Evolutionary conservation across 2,113 vertebrate genomes (phyloP), one percentile per base, ranked within the genome.

Genomic region (Hippocampus barbouri): DNA sequence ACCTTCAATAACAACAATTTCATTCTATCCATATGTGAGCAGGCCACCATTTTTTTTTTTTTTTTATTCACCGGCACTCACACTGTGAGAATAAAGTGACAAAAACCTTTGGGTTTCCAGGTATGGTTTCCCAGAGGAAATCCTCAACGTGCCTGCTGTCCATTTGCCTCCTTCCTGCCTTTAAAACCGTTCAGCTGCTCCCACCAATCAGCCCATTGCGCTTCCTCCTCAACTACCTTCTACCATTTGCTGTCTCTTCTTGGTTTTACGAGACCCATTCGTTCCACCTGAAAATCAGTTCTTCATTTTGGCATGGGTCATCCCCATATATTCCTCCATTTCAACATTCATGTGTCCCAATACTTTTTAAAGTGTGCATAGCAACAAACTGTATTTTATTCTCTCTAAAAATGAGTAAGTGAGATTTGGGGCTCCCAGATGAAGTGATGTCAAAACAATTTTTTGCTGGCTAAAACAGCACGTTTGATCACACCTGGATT

Each of bases 111-210:
- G 21, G 34, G n/a, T 3, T n/a, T 38, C 72, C 66, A 79, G 72
- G 79, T 78, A 64, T 18, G 41, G 34, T 56, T 71, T 75, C 41
- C 23, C 68, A 72, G 51, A 47, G 6, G 18, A 10, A 51, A 43
- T 54, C 41, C 30, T 5, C 61, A 25, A 69, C 43, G 21, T 73
- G 60, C 66, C 12, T 45, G 25, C 45, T 51, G 43, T 30, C 47
- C 25, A 67, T 27, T 67, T 65, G 65, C 2, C 27, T 69, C 57
- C 43, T 56, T 74, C 69, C 62, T 70, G 53, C 62, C 68, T 7
- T 16, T 74, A 64, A 64, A 43, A 43, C 40, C 61, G 27, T 56
- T 82, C 85, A 85, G 79, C 81, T 88, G 83, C 71, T 76, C 8
- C 40, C 41, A 64, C 54, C 81, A 78, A 70, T 85, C 74, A 76